These are phyloP conservation scores for Vesta saturnalis DNA, from an alignment of 2,888 invertebrate genomes.

Conservation along the genomic window DNA sequence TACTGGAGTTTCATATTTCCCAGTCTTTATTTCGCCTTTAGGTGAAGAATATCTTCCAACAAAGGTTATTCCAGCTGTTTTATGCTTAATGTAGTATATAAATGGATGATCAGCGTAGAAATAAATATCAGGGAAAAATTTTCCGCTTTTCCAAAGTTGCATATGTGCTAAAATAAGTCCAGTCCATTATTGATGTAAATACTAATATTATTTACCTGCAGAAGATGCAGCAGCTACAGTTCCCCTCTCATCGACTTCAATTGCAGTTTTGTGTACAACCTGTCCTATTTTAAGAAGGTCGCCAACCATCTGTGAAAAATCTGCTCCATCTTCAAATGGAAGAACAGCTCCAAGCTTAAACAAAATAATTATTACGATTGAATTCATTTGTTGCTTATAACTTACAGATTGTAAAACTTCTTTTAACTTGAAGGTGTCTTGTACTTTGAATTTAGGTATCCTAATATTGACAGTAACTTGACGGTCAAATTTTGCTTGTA, in stretches of 20 bases:
- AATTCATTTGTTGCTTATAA: not conserved
- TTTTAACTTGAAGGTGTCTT: not conserved
- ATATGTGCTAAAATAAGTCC: not conserved
- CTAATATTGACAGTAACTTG: not conserved
- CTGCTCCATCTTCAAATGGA: not conserved
- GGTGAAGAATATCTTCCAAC: conserved; percentile 8
- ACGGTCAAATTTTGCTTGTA: not conserved
- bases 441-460: not conserved
- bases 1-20: too few relatives aligned
- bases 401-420: not conserved
- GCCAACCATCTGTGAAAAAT: conserved; percentile 61
- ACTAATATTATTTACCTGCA: conserved; percentile 6
- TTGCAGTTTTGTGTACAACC: conserved; percentile 25
- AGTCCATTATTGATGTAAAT: too few relatives aligned
- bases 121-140: not conserved
- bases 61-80: conserved; percentile 4
- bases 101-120: conserved; percentile 17
- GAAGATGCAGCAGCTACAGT: not conserved
- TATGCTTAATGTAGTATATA: conserved; percentile 13
- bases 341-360: not conserved
- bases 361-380: not conserved
- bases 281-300: conserved; percentile 12
- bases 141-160: not conserved
- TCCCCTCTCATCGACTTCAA: conserved; percentile 6
- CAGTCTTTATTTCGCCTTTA: not conserved